Evolutionary conservation across 2,888 invertebrate species (phyloP).

Genomic region (Willowsia nigromaculata): DNA sequence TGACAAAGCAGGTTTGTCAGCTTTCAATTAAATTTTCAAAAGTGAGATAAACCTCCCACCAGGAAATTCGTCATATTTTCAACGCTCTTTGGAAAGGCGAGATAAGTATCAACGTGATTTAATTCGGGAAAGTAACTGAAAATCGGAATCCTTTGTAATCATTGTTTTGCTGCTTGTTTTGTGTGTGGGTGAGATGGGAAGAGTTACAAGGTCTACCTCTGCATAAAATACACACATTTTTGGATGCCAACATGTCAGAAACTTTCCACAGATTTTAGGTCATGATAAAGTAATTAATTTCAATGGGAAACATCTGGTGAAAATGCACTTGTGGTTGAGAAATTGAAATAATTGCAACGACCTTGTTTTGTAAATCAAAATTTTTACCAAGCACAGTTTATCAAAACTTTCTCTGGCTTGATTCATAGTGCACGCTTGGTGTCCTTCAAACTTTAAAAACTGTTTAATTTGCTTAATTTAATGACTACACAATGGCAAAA

Average conservation of each 20-base stretch:
- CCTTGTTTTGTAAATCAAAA: constrained; percentile 11
- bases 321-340: neutral
- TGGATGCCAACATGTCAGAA: neutral
- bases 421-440: neutral
- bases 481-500: neutral
- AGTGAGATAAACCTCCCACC: constrained; percentile 46
- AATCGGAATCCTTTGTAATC: neutral
- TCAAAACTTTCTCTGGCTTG: neutral
- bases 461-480: neutral
- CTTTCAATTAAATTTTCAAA: constrained; percentile 58
- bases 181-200: no score
- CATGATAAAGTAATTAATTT: neutral
- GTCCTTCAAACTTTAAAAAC: constrained; percentile 11
- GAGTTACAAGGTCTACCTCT: no score
- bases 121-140: constrained; percentile 3
- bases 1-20: constrained; percentile 61
- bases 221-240: no score
- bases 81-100: constrained; percentile 11
- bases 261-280: neutral
- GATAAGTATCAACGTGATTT: constrained; percentile 41
- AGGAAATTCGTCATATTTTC: constrained; percentile 50
- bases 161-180: no score
- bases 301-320: neutral
- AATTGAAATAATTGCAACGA: neutral
- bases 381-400: neutral